Conservation (phyloP, 1,140 invertebrate genomes). For the Odontomachus brunneus region DNA sequence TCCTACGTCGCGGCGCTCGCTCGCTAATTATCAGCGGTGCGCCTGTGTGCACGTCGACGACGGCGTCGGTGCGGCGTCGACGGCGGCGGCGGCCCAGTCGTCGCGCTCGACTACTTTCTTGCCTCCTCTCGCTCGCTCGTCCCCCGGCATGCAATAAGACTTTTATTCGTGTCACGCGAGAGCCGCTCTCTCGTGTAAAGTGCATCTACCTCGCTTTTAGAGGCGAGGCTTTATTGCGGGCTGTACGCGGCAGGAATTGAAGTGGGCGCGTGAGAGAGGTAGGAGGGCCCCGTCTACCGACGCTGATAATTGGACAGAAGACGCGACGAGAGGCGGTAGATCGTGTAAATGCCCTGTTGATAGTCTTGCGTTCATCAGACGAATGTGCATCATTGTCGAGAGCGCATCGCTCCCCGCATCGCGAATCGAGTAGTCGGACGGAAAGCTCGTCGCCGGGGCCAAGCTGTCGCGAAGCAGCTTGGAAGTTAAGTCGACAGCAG, state of each 20-base stretch:
- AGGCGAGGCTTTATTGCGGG: conserved; percentile 53
- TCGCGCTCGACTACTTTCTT: conserved; percentile 61
- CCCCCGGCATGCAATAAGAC: conserved; percentile 39
- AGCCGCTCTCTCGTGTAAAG: conserved; percentile 58
- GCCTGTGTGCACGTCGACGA: conserved; percentile 34
- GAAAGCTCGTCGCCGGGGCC: no score
- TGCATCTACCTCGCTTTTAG: conserved; percentile 60
- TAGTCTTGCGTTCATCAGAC: conserved; percentile 48
- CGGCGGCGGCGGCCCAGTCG: conserved; percentile 29
- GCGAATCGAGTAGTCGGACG: no score
- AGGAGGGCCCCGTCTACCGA: conserved; percentile 24
- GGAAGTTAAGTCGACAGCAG: conserved; percentile 3
- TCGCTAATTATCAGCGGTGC: conserved; percentile 81
- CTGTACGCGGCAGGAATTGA: conserved; percentile 61
- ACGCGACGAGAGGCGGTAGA: conserved; percentile 29
- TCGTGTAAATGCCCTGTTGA: conserved; percentile 47
- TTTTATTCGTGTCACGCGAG: conserved; percentile 51
- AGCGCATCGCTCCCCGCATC: no score
- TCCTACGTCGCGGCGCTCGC: conserved; percentile 71
- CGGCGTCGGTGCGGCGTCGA: conserved; percentile 16
- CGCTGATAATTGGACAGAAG: conserved; percentile 45
- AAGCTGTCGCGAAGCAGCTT: neutral
- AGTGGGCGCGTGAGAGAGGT: conserved; percentile 39
- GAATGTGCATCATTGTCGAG: conserved; percentile 38
- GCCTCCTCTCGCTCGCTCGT: conserved; percentile 38